Percentiles rank a stretch among this genome's conserved stretches.
phyloP scores from a whole-genome alignment of 1,140 invertebrate species.

The Macrostomum lignano region DNA sequence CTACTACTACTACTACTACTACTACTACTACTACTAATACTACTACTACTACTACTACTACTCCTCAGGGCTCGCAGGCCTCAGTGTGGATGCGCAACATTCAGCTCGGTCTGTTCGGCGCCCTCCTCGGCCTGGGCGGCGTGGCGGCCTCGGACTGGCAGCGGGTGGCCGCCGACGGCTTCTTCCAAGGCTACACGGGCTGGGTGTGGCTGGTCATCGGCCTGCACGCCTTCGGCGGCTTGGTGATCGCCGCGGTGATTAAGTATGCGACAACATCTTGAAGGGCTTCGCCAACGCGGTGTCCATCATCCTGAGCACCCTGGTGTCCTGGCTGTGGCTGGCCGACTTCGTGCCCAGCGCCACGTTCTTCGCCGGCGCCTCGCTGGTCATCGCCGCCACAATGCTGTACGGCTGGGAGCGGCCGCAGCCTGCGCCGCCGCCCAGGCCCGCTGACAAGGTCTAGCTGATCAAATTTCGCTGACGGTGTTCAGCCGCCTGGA shows the following conservation, averaged over 20 bases:
- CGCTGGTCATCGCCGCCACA: constrained; percentile 3
- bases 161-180: constrained; percentile 28
- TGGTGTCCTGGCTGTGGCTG: constrained; percentile 3
- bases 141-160: constrained; percentile 29
- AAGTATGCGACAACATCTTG: constrained; percentile 34
- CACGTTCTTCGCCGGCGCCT: neutral
- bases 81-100: constrained; percentile 51
- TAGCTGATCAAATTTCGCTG: too few species aligned
- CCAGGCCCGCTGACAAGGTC: too few species aligned
- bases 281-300: constrained; percentile 11
- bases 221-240: constrained; percentile 26
- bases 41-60: too few species aligned
- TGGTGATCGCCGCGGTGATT: constrained; percentile 30
- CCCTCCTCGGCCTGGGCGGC: constrained; percentile 29
- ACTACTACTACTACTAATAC: too few species aligned
- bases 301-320: constrained; percentile 32
- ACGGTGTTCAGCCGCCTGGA: too few species aligned
- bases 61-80: constrained; percentile 54
- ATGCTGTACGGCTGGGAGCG: too few species aligned
- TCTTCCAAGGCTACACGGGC: constrained; percentile 32
- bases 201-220: constrained; percentile 28
- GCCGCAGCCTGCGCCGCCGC: too few species aligned
- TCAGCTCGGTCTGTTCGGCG: constrained; percentile 33
- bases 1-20: too few species aligned
- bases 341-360: neutral